These are phyloP conservation scores for Bothrops jararaca DNA, from an alignment of 2,113 vertebrate species.

Conservation along the genomic window DNA sequence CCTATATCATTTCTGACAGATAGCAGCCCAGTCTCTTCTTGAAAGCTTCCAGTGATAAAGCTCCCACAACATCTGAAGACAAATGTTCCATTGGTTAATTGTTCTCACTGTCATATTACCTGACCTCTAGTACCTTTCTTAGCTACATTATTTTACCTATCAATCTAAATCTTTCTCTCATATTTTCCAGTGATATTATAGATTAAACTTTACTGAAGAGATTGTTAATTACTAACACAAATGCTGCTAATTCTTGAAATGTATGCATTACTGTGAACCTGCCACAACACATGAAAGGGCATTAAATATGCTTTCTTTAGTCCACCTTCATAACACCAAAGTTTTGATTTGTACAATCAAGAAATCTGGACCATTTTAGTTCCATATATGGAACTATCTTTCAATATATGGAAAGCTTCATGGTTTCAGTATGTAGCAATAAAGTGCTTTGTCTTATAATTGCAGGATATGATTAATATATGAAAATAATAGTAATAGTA, in stretches of 20 bases:
- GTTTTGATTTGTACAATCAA: not conserved
- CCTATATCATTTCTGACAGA: too few species aligned
- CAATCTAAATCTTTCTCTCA: not conserved
- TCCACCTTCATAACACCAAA: not conserved
- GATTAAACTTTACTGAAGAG: not conserved
- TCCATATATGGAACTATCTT: not conserved
- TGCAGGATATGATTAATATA: too few species aligned
- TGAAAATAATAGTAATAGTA: too few species aligned
- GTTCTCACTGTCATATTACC: not conserved
- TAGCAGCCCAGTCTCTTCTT: too few species aligned
- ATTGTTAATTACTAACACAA: not conserved
- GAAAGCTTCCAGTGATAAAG: too few species aligned
- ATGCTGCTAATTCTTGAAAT: not conserved
- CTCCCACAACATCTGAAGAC: too few species aligned
- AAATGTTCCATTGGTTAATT: too few species aligned
- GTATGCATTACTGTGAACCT: not conserved
- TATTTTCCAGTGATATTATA: not conserved
- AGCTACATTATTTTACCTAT: not conserved
- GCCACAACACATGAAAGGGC: not conserved
- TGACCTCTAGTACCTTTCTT: not conserved
- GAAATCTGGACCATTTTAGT: not conserved
- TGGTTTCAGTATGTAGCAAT: not conserved
- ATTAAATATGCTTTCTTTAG: not conserved
- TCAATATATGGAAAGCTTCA: not conserved
- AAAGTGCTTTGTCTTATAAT: too few species aligned